Conservation (phyloP, 2,888 invertebrate species). For the Erebia palarica region DNA sequence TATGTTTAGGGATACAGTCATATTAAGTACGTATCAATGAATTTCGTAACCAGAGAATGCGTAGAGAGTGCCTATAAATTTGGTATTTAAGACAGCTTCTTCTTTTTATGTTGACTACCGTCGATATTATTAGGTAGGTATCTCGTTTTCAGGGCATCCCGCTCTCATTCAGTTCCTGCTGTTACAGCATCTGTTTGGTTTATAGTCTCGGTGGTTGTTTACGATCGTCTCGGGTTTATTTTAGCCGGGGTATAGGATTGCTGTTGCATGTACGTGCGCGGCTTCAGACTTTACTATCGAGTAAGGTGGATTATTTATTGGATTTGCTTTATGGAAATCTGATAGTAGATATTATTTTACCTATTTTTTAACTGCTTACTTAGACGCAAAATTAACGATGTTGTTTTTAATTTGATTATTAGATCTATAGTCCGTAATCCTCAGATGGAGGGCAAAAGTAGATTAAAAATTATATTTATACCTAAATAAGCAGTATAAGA, state of each 20-base stretch:
- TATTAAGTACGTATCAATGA: no score
- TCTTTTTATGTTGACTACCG: neutral
- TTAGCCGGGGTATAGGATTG: conserved; percentile 46
- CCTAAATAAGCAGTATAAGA: no score
- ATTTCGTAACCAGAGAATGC: no score
- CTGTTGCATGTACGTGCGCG: conserved; percentile 61
- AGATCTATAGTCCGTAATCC: no score
- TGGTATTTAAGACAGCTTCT: neutral
- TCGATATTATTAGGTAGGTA: conserved; percentile 3
- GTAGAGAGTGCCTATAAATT: neutral
- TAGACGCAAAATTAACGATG: no score
- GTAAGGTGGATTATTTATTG: conserved; percentile 26
- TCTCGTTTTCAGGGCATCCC: conserved; percentile 38
- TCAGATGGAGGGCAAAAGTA: neutral
- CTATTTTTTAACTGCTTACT: neutral
- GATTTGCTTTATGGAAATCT: conserved; percentile 4
- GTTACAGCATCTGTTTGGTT: conserved; percentile 46
- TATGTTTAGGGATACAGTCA: no score
- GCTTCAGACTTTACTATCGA: conserved; percentile 27
- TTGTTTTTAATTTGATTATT: no score
- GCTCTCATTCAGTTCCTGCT: conserved; percentile 41
- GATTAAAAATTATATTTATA: no score
- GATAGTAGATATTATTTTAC: conserved; percentile 2
- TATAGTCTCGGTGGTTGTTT: conserved; percentile 45
- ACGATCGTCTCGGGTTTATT: conserved; percentile 46